Base-by-base conservation (phyloP, 2,113 vertebrate species). In the Chaetodon auriga region DNA sequence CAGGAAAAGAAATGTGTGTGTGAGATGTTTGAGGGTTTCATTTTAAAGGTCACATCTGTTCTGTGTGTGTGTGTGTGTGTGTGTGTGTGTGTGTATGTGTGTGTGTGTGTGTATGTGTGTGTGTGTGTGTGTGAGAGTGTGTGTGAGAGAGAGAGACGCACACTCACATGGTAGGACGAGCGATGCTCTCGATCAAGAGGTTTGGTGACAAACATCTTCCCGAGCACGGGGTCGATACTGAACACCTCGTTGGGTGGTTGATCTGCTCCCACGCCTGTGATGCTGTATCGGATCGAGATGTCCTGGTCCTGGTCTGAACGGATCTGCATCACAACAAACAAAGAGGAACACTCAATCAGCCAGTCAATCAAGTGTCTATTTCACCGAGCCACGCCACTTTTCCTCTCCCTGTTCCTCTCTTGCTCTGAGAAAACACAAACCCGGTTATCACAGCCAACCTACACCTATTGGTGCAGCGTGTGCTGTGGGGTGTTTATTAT, bases 251-350 rank as follows among this genome's bases (percentile, higher is more conserved):
- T 98, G 0, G 98, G 98, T 0, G 98, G 97, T 87, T 99, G 98
- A 95, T 99, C 98, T 0, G 97, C 98, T 64, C 95, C 95, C 57
- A 98, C 96, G 0, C 98, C 97, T 0, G 98, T 99, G 95, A 99
- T 96, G 94, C 98, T 99, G 93, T 99, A 99, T 0, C 98, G 95
- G 88, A 99, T 97, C 6, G 96, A 96, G 81, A 97, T 98, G 89
- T 98, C 97, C 12, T 96, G 96, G 94, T 99, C 98, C 83, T 99
- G 98, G 90, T 99, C 98, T 0, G 98, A 99, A 13, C 98, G 97
- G 87, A 99, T 99, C 98, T 99, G 95, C 68, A 83, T 77, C 43
- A 73, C 38, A 80, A 61, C 16, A 88, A 73, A 83, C 18, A 87
- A 18, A 85, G 57, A 75, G 43, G 9, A 83, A 60, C 19, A 54